Base-by-base conservation (phyloP, 2,888 invertebrate species). In the Ecliptopera silaceata region DNA sequence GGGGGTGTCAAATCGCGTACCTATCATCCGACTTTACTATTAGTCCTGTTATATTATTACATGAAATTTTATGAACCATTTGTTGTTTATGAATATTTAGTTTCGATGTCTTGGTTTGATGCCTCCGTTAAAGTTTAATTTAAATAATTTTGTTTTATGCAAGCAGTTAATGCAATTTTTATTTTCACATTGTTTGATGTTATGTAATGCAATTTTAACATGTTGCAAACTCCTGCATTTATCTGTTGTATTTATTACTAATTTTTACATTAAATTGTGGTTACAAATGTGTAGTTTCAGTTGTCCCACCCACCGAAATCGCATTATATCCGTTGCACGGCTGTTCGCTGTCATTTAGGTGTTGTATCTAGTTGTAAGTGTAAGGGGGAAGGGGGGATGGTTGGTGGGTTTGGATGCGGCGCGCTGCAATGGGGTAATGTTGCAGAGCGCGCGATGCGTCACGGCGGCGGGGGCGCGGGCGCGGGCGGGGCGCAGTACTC, bases 201-300 rank as follows among this genome's bases (percentile, higher is more conserved):
- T 91, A 92, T 91, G 87, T 91, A 91, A 89, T 91, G 92, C 92
- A 91, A 90, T 88, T 87, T 87, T 89, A 86, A 87, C 90, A 89
- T 86, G 86, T 90, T 92, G 92, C 92, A 92, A 92, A 92, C 89
- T 92, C 92, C 92, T 93, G 93, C 93, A 93, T 93, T 93, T 93
- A 93, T 92, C 91, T 92, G 91, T 92, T 92, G 92, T 92, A 93
- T 92, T 93, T 93, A 91, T 93, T 93, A 93, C 93, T 93, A 93
- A 93, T 93, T 93, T 93, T 93, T 93, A 93, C 93, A 93, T 93
- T 93, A 93, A 92, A 93, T 93, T 93, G 93, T 93, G 93, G 93
- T 93, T 94, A 93, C 92, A 89, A 77, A 88, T 83, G 82, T 90
- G 91, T 90, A 89, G 91, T 91, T 91, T 91, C 90, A 89, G 89